phyloP scores from a whole-genome alignment of 1,140 invertebrate species.

The Ericerus pela region DNA sequence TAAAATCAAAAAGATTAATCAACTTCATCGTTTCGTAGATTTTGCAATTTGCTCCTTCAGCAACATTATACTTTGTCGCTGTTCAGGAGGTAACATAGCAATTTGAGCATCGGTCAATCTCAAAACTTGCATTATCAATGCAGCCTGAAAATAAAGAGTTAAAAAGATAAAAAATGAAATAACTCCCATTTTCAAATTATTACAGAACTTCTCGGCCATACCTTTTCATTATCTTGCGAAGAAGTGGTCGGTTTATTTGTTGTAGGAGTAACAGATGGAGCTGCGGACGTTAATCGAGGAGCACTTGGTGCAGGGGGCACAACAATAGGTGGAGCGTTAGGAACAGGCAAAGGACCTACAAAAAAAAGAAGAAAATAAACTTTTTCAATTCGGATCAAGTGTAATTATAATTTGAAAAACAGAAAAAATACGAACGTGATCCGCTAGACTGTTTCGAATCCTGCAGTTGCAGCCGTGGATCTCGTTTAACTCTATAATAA shows the following conservation, averaged over 20 bases:
- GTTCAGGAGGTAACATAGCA: constrained; percentile 84
- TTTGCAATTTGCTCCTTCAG: constrained; percentile 94
- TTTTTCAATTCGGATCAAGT: too few relatives aligned
- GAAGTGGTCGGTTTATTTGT: too few relatives aligned
- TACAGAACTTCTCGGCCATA: constrained; percentile 2
- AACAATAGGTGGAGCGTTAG: background rate
- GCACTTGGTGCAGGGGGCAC: background rate
- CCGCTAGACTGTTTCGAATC: too few relatives aligned
- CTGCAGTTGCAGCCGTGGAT: background rate
- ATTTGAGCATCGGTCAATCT: constrained; percentile 97
- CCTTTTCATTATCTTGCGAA: constrained; percentile 33
- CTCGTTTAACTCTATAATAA: background rate
- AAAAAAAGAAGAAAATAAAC: too few relatives aligned
- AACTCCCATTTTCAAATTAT: background rate
- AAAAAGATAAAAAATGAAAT: constrained; percentile 13
- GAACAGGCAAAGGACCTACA: background rate
- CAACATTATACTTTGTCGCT: constrained; percentile 89
- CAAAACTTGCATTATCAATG: constrained; percentile 95
- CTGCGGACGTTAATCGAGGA: too few relatives aligned
- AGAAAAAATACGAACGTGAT: too few relatives aligned
- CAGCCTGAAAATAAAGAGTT: constrained; percentile 44
- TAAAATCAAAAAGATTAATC: too few relatives aligned
- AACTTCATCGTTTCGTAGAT: constrained; percentile 15
- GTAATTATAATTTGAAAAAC: too few relatives aligned
- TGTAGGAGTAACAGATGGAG: background rate